These are phyloP conservation scores for Mesorhabditis spiculigera DNA, from an alignment of 2,888 invertebrate genomes.

Conservation along the genomic window DNA sequence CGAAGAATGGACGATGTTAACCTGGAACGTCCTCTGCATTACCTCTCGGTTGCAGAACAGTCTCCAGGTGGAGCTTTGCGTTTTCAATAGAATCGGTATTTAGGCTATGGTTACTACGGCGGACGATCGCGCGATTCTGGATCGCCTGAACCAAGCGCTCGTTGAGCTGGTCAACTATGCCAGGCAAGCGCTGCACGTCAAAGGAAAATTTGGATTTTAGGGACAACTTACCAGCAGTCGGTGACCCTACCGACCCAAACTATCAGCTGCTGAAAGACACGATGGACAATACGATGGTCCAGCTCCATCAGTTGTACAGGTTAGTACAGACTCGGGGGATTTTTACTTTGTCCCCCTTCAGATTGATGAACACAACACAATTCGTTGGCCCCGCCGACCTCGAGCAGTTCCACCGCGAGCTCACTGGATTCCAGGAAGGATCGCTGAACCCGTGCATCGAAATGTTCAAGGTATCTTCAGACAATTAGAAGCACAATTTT, in stretches of 20 bases:
- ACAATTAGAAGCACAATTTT: background rate
- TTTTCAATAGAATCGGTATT: background rate
- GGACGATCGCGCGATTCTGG: slow-evolving; percentile 47
- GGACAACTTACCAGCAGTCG: slow-evolving; percentile 24
- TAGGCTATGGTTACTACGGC: slow-evolving; percentile 22
- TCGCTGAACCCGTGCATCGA: slow-evolving; percentile 51
- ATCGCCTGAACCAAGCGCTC: slow-evolving; percentile 49
- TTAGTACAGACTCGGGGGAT: slow-evolving; percentile 5
- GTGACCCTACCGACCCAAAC: slow-evolving; percentile 24
- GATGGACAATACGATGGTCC: slow-evolving; percentile 39
- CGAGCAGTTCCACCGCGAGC: slow-evolving; percentile 28
- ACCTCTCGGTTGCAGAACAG: slow-evolving; percentile 49
- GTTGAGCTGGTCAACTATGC: slow-evolving; percentile 55
- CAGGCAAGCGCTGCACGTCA: slow-evolving; percentile 38
- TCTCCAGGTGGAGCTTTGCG: slow-evolving; percentile 17
- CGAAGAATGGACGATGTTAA: slow-evolving; percentile 57
- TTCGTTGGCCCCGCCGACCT: slow-evolving; percentile 22
- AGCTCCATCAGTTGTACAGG: slow-evolving; percentile 39
- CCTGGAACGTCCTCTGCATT: slow-evolving; percentile 57
- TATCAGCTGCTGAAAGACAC: slow-evolving; percentile 33
- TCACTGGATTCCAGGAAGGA: slow-evolving; percentile 45
- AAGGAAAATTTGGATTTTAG: background rate
- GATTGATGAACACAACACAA: slow-evolving; percentile 18
- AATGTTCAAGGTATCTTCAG: slow-evolving; percentile 40
- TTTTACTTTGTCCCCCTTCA: slow-evolving; percentile 7